Base-by-base conservation (phyloP, 2,113 vertebrate species). In the Carlito syrichta region DNA sequence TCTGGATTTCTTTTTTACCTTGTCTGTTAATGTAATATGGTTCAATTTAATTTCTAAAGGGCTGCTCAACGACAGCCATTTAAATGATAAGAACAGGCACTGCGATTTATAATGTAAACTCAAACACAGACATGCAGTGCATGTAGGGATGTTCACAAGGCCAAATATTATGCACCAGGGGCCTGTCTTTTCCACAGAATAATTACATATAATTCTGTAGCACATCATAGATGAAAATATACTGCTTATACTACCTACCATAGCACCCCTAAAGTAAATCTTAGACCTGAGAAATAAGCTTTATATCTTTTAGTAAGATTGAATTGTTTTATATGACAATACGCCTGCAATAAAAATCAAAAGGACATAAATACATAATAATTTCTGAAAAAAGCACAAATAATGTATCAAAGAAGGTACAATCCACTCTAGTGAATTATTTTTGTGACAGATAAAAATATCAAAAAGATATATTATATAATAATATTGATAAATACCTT, bases 71-170 rank as follows among this genome's bases (percentile, higher is more conserved):
- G 96, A 60, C 58, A 95, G 89, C 17, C 22, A 96, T 94, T 96
- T 96, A 96, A 97, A 94, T 96, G 88, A 94, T 69, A 95, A 96
- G 95, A 98, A 95, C 93, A 95, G 91, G 95, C 97, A 89, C 27
- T 97, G 66, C 91, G 88, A 97, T 98, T 97, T 98, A 94, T 68
- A 97, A 97, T 50, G 62, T 96, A 97, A 98, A 98, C 86, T 97
- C 96, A 96, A 96, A 97, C 43, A 96, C 89, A 98, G 97, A 97
- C 35, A 69, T 7, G 66, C 94, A 97, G 27, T 91, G 90, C 85
- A 86, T 96, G 74, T 82, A 69, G 90, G 68, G 89, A 93, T 78
- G 82, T 83, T 97, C 96, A 94, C 7, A 62, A 97, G 97, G 97
- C 96, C 92, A 95, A 98, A 96, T 92, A 96, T 79, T 87, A 91